Base-by-base conservation (phyloP, 2,797 vertebrate genomes). In the Sebastes iracundus region DNA sequence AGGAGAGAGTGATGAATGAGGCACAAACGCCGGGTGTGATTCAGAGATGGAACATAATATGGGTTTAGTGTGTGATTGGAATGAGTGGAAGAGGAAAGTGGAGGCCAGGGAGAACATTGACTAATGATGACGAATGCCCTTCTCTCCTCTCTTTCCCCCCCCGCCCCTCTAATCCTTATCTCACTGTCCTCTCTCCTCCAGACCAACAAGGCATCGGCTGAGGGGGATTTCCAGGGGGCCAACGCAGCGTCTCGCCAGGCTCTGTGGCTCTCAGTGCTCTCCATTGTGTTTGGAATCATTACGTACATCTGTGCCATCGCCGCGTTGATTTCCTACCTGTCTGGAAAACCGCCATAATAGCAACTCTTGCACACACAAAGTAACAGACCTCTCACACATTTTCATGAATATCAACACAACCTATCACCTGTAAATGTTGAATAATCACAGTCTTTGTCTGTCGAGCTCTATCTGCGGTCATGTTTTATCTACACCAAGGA, bases 201-300 rank as follows among this genome's bases (percentile, higher is more conserved):
- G 97, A 97, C 97, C 78, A 97, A 96, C 95, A 97, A 96, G 93
- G 96, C 97, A 0, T 97, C 96, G 6, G 97, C 97, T 76, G 92
- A 97, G 89, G 97, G 97, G 32, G 97, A 97, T 81, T 94, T 96
- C 84, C 96, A 96, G 67, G 95, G 95, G 23, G 97, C 97, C 23
- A 97, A 91, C 56, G 92, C 95, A 0, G 96, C 97, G 0, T 97
- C 97, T 22, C 95, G 96, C 65, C 96, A 96, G 75, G 96, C 97
- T 42, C 96, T 97, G 77, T 96, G 97, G 94, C 94, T 98, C 79
- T 97, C 97, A 0, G 95, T 97, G 86, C 93, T 97, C 46, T 97
- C 97, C 56, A 93, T 98, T 33, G 94, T 97, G 81, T 96, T 98
- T 4, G 97, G 97, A 12, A 95, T 97, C 88, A 96, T 98, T 68